Evolutionary conservation across 2,797 vertebrate genomes (phyloP).

Genomic region (Anomalospiza imberbis): DNA sequence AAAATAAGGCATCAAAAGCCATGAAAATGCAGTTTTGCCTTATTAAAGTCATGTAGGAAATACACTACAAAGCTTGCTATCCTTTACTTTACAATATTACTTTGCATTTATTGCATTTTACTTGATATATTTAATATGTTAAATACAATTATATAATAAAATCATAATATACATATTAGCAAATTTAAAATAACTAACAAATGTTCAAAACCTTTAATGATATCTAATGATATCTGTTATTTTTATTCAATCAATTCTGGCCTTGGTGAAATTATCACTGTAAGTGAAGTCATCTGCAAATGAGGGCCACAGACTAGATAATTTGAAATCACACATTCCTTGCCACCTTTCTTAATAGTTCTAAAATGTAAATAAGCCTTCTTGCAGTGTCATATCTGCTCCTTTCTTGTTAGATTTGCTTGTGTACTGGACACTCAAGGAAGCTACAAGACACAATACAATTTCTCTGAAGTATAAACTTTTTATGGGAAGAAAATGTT

Average conservation of each 20-base stretch:
- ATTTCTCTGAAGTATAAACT: background rate
- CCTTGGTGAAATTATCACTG: background rate
- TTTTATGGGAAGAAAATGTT: background rate
- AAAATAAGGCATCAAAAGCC: background rate
- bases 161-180: background rate
- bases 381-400: background rate
- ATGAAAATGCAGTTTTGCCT: background rate
- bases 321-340: background rate
- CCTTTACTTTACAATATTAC: background rate
- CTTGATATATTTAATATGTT: background rate
- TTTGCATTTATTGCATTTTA: background rate
- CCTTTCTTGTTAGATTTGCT: background rate
- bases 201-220: background rate
- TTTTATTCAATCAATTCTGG: background rate
- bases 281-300: background rate
- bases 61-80: background rate
- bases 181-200: background rate
- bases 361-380: background rate
- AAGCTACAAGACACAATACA: background rate
- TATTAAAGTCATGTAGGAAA: background rate
- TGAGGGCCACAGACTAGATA: background rate
- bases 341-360: background rate
- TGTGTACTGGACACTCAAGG: background rate
- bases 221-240: background rate
- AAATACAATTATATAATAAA: background rate